Base-by-base conservation (phyloP, 2,113 vertebrate species). In the Lipotes vexillifer region DNA sequence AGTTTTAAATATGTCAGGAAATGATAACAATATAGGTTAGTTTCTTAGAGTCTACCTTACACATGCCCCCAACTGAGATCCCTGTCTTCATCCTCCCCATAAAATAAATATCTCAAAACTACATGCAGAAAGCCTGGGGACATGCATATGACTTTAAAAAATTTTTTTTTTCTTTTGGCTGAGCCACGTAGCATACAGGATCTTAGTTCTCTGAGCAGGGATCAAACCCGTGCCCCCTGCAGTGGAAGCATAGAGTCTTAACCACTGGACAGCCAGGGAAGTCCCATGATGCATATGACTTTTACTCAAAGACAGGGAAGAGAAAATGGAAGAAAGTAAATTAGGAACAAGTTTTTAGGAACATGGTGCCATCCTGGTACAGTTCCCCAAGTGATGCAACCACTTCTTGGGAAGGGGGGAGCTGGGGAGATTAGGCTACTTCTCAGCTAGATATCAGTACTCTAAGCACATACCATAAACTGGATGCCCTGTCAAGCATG, bases 51-150 rank as follows among this genome's bases (percentile, higher is more conserved):
- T 69, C 89, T 61, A 65, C 44, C 33, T 85, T 78, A 93, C 14
- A 44, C 14, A 80, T 7, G 6, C 49, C 12, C 23, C 55, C n/a
- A 85, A 44, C 27, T 85, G 68, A 83, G 21, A 21, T 29, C 66
- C 20, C 5, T 77, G 29, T 8, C 36, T 88, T 63, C 27, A 84
- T 20, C 33, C 57, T n/a, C 33, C 33, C 21, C 74, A 12, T 86
- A 75, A 92, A 93, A 75, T 20, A 89, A 78, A 46, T 78, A 83
- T 78, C 31, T 41, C 23, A 57, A 87, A 97, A 94, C 57, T 78
- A 89, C 2, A 78, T 29, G 27, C 12, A 94, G 80, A 89, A 96
- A 93, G n/a, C 27, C 21, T 72, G 8, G 41, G n/a, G 2, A 81
- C 8, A 57, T 57, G 55, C 18, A 57, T 21, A 57, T 57, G 55